phyloP scores from a whole-genome alignment of 2,113 vertebrate genomes.

The Menidia beryllina region DNA sequence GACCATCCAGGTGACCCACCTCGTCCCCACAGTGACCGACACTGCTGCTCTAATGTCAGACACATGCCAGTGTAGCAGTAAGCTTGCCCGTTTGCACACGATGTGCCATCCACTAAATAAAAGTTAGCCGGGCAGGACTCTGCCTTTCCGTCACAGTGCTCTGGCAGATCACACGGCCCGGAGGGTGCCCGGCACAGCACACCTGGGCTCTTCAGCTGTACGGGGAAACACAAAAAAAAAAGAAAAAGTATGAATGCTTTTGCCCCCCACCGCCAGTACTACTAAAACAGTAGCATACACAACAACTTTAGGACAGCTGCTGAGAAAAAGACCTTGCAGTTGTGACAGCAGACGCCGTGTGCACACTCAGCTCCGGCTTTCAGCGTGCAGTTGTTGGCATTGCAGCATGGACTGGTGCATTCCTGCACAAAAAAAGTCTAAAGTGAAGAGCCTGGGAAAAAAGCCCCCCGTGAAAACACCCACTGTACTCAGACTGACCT shows the following conservation, averaged over 20 bases:
- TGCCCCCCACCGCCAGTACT: too few relatives aligned
- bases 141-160: conserved; percentile 91
- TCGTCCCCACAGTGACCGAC: conserved; percentile 90
- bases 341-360: conserved; percentile 92
- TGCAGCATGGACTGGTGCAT: conserved; percentile 93
- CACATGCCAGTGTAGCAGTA: conserved; percentile 99
- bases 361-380: conserved; percentile 90
- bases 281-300: background rate
- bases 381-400: conserved; percentile 92
- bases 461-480: background rate
- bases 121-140: conserved; percentile 93
- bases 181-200: conserved; percentile 85
- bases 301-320: background rate
- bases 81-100: conserved; percentile 84
- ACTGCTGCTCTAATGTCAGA: conserved; percentile 92
- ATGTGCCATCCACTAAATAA: conserved; percentile 89
- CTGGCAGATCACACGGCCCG: conserved; percentile 91
- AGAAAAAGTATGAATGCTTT: too few relatives aligned
- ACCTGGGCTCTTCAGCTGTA: conserved; percentile 88
- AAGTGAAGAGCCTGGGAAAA: conserved; percentile 3
- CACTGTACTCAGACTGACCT: conserved; percentile 81
- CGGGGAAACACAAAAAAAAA: background rate
- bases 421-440: conserved; percentile 80
- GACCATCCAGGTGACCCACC: conserved; percentile 55
- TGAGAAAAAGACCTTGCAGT: conserved; percentile 87